phyloP scores from a whole-genome alignment of 2,888 invertebrate species.

The Adelognathus sp. region DNA sequence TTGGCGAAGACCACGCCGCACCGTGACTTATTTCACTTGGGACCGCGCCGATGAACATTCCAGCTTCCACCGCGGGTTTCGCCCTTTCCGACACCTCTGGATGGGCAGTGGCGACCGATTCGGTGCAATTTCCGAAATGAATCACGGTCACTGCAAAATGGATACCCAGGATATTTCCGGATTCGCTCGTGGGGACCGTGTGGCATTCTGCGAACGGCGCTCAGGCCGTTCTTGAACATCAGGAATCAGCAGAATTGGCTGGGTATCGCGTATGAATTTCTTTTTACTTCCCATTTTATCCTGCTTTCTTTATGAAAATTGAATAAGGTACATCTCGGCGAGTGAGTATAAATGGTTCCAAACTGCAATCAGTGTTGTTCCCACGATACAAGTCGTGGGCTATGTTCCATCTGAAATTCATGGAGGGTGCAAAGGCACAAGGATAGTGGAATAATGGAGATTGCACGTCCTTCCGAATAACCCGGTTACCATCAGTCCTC shows the following conservation, averaged over 20 bases:
- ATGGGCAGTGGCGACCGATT: conserved; percentile 1
- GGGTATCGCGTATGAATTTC: not conserved
- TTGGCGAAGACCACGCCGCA: conserved; percentile 48
- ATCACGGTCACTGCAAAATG: conserved; percentile 2
- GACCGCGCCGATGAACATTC: conserved; percentile 25
- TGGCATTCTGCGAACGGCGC: not conserved
- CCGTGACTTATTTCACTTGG: conserved; percentile 53
- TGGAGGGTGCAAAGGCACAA: no score
- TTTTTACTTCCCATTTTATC: no score
- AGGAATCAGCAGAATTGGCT: conserved; percentile 22
- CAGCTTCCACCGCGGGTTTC: not conserved
- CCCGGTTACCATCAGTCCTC: no score
- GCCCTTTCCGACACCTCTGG: not conserved
- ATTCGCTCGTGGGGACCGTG: not conserved
- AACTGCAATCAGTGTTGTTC: no score
- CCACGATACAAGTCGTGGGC: no score
- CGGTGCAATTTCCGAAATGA: conserved; percentile 36
- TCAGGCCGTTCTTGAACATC: not conserved
- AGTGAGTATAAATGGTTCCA: no score
- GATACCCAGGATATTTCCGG: not conserved
- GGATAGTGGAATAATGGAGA: no score
- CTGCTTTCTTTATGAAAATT: no score
- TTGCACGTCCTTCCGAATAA: no score
- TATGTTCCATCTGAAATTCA: no score
- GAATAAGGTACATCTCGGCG: no score